Percentiles rank a stretch among this genome's conserved stretches.
phyloP scores from a whole-genome alignment of 2,888 invertebrate genomes.

The Aplocera efformata region DNA sequence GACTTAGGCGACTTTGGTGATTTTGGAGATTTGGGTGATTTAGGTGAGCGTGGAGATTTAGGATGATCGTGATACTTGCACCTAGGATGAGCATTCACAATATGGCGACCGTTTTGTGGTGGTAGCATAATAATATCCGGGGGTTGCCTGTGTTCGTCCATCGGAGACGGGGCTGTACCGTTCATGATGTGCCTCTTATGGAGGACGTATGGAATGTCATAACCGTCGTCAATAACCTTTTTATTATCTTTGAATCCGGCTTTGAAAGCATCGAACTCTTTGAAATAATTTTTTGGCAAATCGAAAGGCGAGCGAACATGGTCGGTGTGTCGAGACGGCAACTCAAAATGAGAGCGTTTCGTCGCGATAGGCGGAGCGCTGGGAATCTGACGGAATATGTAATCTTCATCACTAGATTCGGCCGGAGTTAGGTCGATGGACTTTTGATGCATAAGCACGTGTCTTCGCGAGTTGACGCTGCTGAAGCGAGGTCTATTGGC shows the following conservation, averaged over 20 bases:
- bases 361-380: constrained; percentile 87
- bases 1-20: constrained; percentile 84
- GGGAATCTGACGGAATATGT: constrained; percentile 87
- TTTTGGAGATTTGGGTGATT: constrained; percentile 79
- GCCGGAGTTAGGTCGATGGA: constrained; percentile 92
- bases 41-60: constrained; percentile 71
- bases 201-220: constrained; percentile 90
- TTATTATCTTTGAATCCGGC: constrained; percentile 74
- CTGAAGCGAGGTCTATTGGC: constrained; percentile 86
- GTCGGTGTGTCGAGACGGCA: constrained; percentile 80
- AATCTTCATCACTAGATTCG: constrained; percentile 92
- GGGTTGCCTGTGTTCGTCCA: constrained; percentile 65
- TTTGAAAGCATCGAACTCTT: constrained; percentile 82
- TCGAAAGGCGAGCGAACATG: constrained; percentile 84
- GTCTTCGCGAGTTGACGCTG: constrained; percentile 86
- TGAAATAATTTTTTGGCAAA: constrained; percentile 86
- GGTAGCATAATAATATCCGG: constrained; percentile 72
- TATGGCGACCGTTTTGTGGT: constrained; percentile 69
- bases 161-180: constrained; percentile 85
- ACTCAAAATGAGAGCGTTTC: constrained; percentile 85
- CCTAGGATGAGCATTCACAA: constrained; percentile 68
- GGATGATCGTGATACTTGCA: constrained; percentile 77
- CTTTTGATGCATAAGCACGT: constrained; percentile 91
- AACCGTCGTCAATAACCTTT: constrained; percentile 76
- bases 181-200: constrained; percentile 93